phyloP scores from a whole-genome alignment of 2,888 invertebrate species.

The Heteromurus nitidus region DNA sequence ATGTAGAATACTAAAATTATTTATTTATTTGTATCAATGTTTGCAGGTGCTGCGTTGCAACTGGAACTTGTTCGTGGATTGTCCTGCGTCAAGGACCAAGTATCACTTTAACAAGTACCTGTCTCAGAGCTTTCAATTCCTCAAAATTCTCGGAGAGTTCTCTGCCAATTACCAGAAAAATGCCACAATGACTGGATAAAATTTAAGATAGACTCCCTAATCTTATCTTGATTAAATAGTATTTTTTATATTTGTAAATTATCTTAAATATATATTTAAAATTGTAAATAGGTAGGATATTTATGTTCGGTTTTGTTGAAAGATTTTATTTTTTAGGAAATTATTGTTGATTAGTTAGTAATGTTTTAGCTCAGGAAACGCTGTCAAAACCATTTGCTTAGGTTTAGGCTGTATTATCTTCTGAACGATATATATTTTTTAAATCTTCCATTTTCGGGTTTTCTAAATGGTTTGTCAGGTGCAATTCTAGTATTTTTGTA shows the following conservation, averaged over 20 bases:
- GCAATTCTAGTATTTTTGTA: no score
- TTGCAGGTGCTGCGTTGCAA: constrained; percentile 88
- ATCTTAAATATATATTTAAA: not conserved
- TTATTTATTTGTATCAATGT: no score
- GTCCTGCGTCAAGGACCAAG: constrained; percentile 85
- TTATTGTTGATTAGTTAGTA: no score
- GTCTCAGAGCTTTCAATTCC: constrained; percentile 92
- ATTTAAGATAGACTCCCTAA: not conserved
- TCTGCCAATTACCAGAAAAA: constrained; percentile 78
- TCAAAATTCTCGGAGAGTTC: constrained; percentile 92
- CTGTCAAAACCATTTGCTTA: no score
- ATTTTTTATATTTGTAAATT: not conserved
- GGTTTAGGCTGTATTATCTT: no score
- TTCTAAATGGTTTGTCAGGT: no score
- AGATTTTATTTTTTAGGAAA: no score
- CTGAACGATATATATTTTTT: no score
- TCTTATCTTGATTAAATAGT: not conserved
- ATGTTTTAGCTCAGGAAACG: no score
- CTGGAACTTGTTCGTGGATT: constrained; percentile 96
- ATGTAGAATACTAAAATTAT: no score
- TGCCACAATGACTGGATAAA: constrained; percentile 61
- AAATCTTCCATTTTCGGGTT: no score
- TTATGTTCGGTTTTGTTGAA: not conserved
- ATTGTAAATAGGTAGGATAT: not conserved
- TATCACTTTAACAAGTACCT: constrained; percentile 94